phyloP scores from a whole-genome alignment of 2,113 vertebrate species.

The Gasterosteus nipponicus region DNA sequence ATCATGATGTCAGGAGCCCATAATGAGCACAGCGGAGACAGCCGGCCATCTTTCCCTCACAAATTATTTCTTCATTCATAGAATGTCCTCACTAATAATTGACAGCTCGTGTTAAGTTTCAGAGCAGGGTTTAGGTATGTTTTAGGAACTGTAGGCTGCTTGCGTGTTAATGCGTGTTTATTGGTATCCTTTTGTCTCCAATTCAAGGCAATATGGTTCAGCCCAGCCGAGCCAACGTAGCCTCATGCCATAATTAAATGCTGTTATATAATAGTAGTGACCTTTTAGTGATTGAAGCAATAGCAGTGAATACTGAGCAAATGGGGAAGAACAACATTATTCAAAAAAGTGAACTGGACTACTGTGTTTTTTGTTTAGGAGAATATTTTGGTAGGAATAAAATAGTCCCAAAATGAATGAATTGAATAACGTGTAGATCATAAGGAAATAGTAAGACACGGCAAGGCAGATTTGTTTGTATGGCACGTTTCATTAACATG shows the following conservation, averaged over 20 bases:
- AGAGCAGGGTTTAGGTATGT: background rate
- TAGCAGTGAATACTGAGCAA: background rate
- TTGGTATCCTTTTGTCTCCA: background rate
- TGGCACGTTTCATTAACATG: no score
- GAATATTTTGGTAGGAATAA: background rate
- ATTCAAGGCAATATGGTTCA: slow-evolving; percentile 10
- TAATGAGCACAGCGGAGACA: background rate
- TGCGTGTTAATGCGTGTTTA: slow-evolving; percentile 19
- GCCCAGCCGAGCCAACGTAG: background rate
- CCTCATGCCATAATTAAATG: slow-evolving; percentile 17
- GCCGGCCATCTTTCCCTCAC: background rate
- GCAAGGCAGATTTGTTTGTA: no score
- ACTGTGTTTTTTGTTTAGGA: background rate
- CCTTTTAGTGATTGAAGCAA: slow-evolving; percentile 6
- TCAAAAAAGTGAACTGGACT: background rate
- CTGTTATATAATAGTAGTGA: slow-evolving; percentile 6
- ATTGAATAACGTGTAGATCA: background rate
- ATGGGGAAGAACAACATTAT: background rate
- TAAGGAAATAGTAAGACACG: background rate
- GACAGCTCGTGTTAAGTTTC: background rate
- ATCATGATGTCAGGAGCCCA: slow-evolving; percentile 4
- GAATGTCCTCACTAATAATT: background rate
- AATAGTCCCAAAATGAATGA: background rate
- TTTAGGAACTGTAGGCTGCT: background rate
- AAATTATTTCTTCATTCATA: background rate